Conservation (phyloP, 2,797 vertebrate genomes). For the Streptopelia turtur region DNA sequence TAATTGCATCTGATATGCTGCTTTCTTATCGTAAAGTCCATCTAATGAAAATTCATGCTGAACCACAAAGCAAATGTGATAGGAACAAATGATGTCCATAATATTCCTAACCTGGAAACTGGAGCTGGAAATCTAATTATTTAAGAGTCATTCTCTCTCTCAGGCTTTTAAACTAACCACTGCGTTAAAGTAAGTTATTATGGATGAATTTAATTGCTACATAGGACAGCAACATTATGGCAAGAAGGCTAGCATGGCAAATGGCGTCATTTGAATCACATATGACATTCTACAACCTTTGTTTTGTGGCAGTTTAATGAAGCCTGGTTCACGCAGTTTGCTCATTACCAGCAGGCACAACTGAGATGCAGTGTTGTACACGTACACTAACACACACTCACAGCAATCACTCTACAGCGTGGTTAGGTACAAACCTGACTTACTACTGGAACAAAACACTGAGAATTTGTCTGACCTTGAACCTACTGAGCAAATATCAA, state of each 20-base stretch:
- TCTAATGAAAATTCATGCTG: constrained; percentile 82
- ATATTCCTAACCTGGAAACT: constrained; percentile 73
- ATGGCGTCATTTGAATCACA: neutral
- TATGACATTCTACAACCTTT: neutral
- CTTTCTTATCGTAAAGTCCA: constrained; percentile 79
- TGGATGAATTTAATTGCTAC: constrained; percentile 8
- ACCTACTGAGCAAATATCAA: neutral
- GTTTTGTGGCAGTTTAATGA: neutral
- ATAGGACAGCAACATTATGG: neutral
- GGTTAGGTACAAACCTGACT: neutral
- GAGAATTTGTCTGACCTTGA: neutral
- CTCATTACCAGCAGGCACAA: neutral
- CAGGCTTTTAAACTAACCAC: constrained; percentile 67
- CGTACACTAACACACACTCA: neutral
- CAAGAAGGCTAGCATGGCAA: neutral
- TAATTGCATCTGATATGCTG: constrained; percentile 78
- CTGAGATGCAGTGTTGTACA: neutral
- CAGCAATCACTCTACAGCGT: neutral
- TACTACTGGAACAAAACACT: neutral
- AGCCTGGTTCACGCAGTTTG: neutral
- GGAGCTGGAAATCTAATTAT: constrained; percentile 72
- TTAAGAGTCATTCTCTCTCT: constrained; percentile 58
- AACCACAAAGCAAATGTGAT: constrained; percentile 75
- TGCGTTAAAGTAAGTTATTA: constrained; percentile 37
- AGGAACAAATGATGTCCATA: constrained; percentile 70